These are phyloP conservation scores for Copsychus sechellarum DNA, from an alignment of 2,113 vertebrate genomes.

Conservation along the genomic window DNA sequence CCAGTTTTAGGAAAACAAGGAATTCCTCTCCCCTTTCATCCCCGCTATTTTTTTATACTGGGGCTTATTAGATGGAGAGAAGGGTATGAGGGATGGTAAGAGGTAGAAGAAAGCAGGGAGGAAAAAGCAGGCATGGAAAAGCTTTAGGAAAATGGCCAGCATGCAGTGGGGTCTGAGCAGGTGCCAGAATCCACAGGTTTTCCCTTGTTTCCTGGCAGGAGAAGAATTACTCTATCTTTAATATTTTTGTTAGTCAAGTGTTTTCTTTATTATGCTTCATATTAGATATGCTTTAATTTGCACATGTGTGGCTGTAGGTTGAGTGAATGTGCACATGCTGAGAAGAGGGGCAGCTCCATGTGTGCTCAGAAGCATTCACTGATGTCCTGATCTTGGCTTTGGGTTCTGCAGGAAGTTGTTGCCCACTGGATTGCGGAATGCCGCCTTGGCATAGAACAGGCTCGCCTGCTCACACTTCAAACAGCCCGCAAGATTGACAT, in stretches of 20 bases:
- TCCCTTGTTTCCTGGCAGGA: background rate
- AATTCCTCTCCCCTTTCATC: background rate
- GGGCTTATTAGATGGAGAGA: background rate
- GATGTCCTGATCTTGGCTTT: background rate
- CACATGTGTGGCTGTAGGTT: accelerated
- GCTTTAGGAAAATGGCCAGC: background rate
- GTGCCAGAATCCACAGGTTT: background rate
- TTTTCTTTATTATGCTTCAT: background rate
- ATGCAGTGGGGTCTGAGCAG: background rate
- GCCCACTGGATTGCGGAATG: conserved; percentile 94
- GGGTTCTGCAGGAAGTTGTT: conserved; percentile 82
- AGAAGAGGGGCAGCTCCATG: background rate
- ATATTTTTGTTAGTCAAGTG: background rate
- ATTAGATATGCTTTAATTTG: background rate
- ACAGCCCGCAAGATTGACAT: conserved; percentile 82
- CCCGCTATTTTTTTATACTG: background rate
- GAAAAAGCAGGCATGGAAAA: background rate
- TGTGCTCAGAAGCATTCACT: background rate
- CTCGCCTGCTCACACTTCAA: conserved; percentile 84
- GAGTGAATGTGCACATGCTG: accelerated
- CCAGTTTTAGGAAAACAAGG: background rate
- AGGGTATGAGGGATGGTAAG: background rate
- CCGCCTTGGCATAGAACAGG: conserved; percentile 88
- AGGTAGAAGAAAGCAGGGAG: background rate
- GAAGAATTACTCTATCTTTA: background rate